A percentile compares a stretch with the other conserved stretches of the same genome.
phyloP scores from a whole-genome alignment of 92 coral and sea anemone species.

The Heteractis magnifica region DNA sequence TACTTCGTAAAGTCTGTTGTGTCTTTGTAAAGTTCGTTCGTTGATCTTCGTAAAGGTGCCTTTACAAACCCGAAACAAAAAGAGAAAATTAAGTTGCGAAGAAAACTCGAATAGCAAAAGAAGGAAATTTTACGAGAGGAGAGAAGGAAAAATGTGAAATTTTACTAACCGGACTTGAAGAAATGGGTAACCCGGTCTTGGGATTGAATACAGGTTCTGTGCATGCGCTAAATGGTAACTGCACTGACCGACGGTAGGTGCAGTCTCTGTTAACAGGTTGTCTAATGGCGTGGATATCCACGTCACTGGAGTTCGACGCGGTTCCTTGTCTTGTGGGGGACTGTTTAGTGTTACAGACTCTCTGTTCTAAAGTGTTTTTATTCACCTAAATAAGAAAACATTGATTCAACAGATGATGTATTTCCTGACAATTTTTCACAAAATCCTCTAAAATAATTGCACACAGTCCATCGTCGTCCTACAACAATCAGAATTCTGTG shows the following conservation, averaged over 20 bases:
- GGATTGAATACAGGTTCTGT: constrained; percentile 92
- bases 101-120: not conserved
- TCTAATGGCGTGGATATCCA: constrained; percentile 40
- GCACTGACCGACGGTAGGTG: constrained; percentile 41
- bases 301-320: constrained; percentile 35
- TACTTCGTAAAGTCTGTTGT: constrained; percentile 46
- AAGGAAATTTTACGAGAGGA: not conserved
- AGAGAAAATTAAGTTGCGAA: not conserved
- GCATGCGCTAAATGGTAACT: constrained; percentile 62
- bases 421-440: too few relatives aligned
- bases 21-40: constrained; percentile 71
- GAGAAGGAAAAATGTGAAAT: not conserved
- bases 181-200: constrained; percentile 90
- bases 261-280: constrained; percentile 38
- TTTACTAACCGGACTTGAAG: constrained; percentile 93
- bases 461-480: too few relatives aligned
- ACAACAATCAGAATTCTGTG: too few relatives aligned
- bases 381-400: not conserved
- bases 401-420: too few relatives aligned
- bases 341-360: not conserved
- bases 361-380: not conserved
- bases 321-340: constrained; percentile 32
- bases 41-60: constrained; percentile 81
- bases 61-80: constrained; percentile 14
- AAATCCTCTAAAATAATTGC: too few relatives aligned